Conservation (phyloP, 64 coral and sea anemone species). For the Trachythela sp. region DNA sequence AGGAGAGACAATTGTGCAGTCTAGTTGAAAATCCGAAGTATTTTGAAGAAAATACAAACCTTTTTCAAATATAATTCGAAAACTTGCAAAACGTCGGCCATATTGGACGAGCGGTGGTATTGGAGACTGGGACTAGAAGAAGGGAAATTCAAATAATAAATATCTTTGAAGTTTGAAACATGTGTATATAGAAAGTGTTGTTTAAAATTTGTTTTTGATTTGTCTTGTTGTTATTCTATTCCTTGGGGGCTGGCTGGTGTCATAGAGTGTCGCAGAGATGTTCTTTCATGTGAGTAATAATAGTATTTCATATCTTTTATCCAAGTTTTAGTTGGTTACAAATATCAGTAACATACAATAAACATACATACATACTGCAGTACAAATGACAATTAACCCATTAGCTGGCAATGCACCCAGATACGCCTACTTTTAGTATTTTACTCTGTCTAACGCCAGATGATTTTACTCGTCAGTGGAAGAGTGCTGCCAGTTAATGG, state of each 20-base stretch:
- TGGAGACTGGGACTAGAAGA: not conserved
- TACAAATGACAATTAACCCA: too few relatives aligned
- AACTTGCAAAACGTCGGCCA: slow-evolving; percentile 5
- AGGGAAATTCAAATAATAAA: not conserved
- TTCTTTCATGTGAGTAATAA: slow-evolving; percentile 87
- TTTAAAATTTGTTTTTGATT: not conserved
- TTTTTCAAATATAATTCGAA: slow-evolving; percentile 1
- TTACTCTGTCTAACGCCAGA: too few relatives aligned
- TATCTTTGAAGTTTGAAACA: not conserved
- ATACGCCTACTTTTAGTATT: too few relatives aligned
- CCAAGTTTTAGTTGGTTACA: too few relatives aligned
- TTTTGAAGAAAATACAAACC: not conserved
- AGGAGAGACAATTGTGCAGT: not conserved
- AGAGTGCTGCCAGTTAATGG: too few relatives aligned
- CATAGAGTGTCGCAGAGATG: slow-evolving; percentile 26
- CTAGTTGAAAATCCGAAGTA: not conserved
- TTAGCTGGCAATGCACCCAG: too few relatives aligned
- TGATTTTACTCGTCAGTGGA: too few relatives aligned
- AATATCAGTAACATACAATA: too few relatives aligned
- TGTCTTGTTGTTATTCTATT: not conserved
- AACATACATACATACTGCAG: too few relatives aligned
- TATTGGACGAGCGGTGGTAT: not conserved
- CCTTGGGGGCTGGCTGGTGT: not conserved
- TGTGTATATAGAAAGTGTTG: not conserved
- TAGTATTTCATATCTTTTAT: not conserved